A percentile compares a stretch with the other conserved stretches of the same genome.
phyloP scores from a whole-genome alignment of 2,888 invertebrate genomes.

The Trissolcus japonicus region DNA sequence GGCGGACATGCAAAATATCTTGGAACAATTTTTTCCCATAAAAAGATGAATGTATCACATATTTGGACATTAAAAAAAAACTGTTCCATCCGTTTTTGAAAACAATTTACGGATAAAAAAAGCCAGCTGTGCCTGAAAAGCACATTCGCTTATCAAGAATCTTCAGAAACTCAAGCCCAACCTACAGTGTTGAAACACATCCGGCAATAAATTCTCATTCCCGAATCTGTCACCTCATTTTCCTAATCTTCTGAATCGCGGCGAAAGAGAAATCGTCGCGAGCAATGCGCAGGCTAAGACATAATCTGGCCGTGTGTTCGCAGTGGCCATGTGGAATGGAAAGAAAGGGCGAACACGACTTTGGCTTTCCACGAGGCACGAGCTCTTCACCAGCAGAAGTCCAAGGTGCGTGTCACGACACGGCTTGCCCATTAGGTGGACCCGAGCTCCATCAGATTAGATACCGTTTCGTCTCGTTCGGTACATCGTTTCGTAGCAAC shows the following conservation, averaged over 20 bases:
- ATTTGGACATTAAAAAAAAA: too few species aligned
- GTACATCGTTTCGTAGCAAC: conserved; percentile 53
- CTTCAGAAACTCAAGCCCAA: too few species aligned
- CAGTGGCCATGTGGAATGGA: conserved; percentile 18
- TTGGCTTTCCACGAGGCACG: conserved; percentile 67
- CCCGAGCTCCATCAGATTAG: conserved; percentile 75
- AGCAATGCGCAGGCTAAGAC: conserved; percentile 20
- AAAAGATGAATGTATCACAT: too few species aligned
- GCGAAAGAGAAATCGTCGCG: conserved; percentile 8
- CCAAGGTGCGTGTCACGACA: conserved; percentile 75
- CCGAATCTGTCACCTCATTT: conserved; percentile 6
- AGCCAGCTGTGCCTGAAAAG: too few species aligned
- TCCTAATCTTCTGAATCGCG: conserved; percentile 8
- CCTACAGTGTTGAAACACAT: too few species aligned
- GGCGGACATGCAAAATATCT: not conserved
- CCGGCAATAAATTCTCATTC: conserved; percentile 1
- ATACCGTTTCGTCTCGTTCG: conserved; percentile 68
- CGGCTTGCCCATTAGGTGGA: conserved; percentile 76
- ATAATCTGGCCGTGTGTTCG: conserved; percentile 25
- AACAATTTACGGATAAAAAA: too few species aligned
- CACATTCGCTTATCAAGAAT: too few species aligned
- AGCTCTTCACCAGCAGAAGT: conserved; percentile 60
- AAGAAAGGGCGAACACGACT: conserved; percentile 66
- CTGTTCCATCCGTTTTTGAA: too few species aligned
- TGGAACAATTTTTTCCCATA: too few species aligned